phyloP scores from a whole-genome alignment of 2,113 vertebrate species.

The Mesembrinibis cayennensis region DNA sequence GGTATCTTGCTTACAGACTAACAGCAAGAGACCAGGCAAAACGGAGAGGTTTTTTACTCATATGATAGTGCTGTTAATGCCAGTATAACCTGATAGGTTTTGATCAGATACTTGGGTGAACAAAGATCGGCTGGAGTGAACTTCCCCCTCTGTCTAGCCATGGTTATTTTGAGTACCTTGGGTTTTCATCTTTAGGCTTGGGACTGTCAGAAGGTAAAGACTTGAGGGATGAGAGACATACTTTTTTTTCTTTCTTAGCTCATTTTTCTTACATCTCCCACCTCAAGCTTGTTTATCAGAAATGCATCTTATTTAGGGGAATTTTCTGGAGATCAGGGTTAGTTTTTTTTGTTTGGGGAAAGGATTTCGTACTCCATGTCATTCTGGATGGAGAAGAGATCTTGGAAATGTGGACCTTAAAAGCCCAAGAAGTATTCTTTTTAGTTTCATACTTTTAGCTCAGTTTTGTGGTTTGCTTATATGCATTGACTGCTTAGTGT shows the following conservation, averaged over 20 bases:
- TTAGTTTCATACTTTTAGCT: not conserved
- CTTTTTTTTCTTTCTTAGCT: not conserved
- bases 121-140: not conserved
- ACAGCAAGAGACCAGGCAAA: not conserved
- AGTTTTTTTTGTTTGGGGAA: not conserved
- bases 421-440: not conserved
- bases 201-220: not conserved
- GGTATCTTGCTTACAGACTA: not conserved
- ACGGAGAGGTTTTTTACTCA: fast-evolving
- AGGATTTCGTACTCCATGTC: not conserved
- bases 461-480: not conserved
- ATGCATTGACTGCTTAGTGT: not conserved
- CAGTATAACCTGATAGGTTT: not conserved
- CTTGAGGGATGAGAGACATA: not conserved
- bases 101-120: fast-evolving
- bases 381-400: not conserved
- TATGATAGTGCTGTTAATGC: not conserved
- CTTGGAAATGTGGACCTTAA: not conserved
- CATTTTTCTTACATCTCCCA: not conserved
- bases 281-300: not conserved
- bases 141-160: not conserved
- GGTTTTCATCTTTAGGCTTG: not conserved
- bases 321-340: not conserved
- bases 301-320: not conserved
- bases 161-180: not conserved